Evolutionary conservation across 2,113 vertebrate species (phyloP).

Genomic region (Orcinus orca): DNA sequence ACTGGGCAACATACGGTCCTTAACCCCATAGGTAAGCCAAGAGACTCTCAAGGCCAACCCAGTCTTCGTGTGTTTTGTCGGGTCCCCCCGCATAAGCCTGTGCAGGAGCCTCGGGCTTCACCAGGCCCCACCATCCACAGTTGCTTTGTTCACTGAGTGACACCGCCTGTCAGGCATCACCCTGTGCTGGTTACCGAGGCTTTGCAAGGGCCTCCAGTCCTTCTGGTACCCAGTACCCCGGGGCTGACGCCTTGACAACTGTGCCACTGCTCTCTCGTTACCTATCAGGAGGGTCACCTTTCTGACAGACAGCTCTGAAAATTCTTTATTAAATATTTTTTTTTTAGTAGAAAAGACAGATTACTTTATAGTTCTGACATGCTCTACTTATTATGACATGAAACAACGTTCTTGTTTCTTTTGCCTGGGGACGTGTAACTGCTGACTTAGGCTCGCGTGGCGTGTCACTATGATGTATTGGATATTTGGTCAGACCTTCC

Average conservation of each 20-base stretch:
- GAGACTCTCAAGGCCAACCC: not conserved
- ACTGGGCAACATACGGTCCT: not conserved
- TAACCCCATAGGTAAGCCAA: not conserved
- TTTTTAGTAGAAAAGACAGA: constrained; percentile 56
- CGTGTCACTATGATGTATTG: not conserved
- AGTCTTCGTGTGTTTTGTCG: not conserved
- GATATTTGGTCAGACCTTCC: not conserved
- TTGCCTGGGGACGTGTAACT: not conserved
- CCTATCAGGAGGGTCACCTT: constrained; percentile 34
- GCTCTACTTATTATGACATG: constrained; percentile 44
- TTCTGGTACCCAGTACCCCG: rapidly evolving
- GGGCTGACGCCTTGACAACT: not conserved
- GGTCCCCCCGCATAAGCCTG: not conserved
- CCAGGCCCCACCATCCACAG: rapidly evolving
- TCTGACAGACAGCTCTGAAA: constrained; percentile 40
- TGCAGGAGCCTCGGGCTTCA: too few relatives aligned
- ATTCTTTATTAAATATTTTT: constrained; percentile 14
- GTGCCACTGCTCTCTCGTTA: not conserved
- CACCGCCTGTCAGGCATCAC: not conserved
- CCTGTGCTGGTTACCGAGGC: not conserved
- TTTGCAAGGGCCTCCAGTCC: not conserved
- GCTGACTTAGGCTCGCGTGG: not conserved
- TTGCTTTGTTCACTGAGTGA: not conserved
- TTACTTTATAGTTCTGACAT: constrained; percentile 43
- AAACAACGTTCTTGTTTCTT: constrained; percentile 24